Percentiles rank a stretch among this genome's conserved stretches.
phyloP scores from a whole-genome alignment of 2,888 invertebrate genomes.

The Drosophila bunnanda region DNA sequence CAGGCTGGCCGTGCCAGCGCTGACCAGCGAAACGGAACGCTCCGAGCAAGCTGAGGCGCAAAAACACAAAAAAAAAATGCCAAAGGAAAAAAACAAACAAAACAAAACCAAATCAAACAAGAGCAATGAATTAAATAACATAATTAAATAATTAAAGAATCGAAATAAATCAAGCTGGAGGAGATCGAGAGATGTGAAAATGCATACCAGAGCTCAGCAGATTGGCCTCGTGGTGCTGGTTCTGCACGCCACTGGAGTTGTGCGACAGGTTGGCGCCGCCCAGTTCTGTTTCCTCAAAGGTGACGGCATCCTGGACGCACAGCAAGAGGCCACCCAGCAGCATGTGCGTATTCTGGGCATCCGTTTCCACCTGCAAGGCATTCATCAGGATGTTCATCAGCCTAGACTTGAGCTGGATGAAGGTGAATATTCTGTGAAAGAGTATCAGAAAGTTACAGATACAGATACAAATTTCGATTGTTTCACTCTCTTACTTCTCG shows the following conservation, averaged over 20 bases:
- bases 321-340: conserved; percentile 91
- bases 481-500: conserved; percentile 82
- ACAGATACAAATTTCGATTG: accelerated
- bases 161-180: conserved; percentile 15
- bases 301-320: conserved; percentile 92
- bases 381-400: conserved; percentile 92
- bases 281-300: conserved; percentile 89
- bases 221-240: conserved; percentile 84
- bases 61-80: conserved; percentile 48
- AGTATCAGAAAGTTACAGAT: not conserved
- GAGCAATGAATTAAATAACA: conserved; percentile 36
- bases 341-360: conserved; percentile 95
- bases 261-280: conserved; percentile 85
- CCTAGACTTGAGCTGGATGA: conserved; percentile 89
- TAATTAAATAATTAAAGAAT: conserved; percentile 40
- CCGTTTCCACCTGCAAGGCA: conserved; percentile 93
- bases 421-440: conserved; percentile 85
- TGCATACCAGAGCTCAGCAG: conserved; percentile 88
- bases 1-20: conserved; percentile 83
- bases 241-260: conserved; percentile 82
- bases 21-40: conserved; percentile 84
- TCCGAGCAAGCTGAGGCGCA: conserved; percentile 83
- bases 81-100: conserved; percentile 12
- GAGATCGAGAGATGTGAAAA: not conserved
- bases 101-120: conserved; percentile 41